These are phyloP conservation scores for Crematogaster levior DNA, from an alignment of 2,888 invertebrate genomes.

Conservation along the genomic window DNA sequence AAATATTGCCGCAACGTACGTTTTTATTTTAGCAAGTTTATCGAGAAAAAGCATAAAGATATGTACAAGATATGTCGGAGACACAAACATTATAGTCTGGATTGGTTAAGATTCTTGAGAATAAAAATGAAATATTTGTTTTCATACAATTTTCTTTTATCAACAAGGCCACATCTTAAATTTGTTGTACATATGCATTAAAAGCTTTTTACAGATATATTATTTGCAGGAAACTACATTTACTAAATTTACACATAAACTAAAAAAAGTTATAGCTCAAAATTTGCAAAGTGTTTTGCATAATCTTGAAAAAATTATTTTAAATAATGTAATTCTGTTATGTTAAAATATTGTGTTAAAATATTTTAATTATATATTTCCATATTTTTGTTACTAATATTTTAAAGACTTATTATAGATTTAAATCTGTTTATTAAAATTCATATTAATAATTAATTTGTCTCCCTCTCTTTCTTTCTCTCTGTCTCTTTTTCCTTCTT, in stretches of 20 bases:
- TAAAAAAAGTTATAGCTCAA: background rate
- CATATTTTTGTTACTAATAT: background rate
- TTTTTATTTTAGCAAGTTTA: slow-evolving; percentile 43
- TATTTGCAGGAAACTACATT: background rate
- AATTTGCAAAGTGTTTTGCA: background rate
- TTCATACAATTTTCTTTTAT: background rate
- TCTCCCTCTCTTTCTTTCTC: background rate
- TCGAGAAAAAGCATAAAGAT: slow-evolving; percentile 27
- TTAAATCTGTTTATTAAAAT: background rate
- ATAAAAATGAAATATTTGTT: slow-evolving; percentile 23
- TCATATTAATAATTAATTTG: background rate
- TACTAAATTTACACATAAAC: background rate
- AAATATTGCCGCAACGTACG: slow-evolving; percentile 43
- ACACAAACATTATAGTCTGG: slow-evolving; percentile 12
- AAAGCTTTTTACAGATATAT: background rate
- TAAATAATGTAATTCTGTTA: background rate
- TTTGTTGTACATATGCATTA: background rate
- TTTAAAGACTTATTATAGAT: background rate
- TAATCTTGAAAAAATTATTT: background rate
- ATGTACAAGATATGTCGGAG: slow-evolving; percentile 29
- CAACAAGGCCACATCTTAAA: slow-evolving; percentile 3
- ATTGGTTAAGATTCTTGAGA: background rate
- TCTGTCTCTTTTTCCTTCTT: background rate
- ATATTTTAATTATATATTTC: background rate
- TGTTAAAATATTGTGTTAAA: background rate